phyloP scores from a whole-genome alignment of 1,140 invertebrate species.

The Lepidurus packardi region DNA sequence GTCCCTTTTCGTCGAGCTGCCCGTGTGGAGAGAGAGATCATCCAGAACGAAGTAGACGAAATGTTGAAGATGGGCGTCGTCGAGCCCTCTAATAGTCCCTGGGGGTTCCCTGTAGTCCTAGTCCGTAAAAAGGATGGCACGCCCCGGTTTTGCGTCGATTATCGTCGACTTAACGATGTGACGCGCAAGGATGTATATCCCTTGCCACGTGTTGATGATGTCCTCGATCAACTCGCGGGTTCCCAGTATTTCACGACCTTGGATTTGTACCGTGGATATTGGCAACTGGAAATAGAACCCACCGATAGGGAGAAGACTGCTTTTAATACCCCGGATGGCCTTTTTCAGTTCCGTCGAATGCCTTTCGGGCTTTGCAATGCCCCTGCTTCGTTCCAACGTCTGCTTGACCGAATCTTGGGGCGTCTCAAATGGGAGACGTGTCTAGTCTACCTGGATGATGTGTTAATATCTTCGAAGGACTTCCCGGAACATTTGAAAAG shows the following conservation, averaged over 20 bases:
- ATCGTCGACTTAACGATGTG: too few relatives aligned
- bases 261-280: slow-evolving; percentile 41
- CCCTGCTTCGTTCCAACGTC: slow-evolving; percentile 36
- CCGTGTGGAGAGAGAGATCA: slow-evolving; percentile 23
- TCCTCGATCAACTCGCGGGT: slow-evolving; percentile 40
- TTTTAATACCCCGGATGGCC: slow-evolving; percentile 44
- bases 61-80: slow-evolving; percentile 29
- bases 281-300: slow-evolving; percentile 42
- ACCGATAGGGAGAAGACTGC: slow-evolving; percentile 44
- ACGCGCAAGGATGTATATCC: too few relatives aligned
- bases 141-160: neutral
- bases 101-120: slow-evolving; percentile 32
- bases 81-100: slow-evolving; percentile 24
- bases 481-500: slow-evolving; percentile 3
- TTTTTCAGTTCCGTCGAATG: slow-evolving; percentile 41
- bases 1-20: slow-evolving; percentile 25
- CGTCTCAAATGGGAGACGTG: slow-evolving; percentile 35
- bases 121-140: neutral
- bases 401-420: slow-evolving; percentile 36
- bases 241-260: slow-evolving; percentile 40
- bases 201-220: slow-evolving; percentile 32
- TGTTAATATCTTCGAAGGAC: slow-evolving; percentile 20
- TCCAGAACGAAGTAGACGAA: slow-evolving; percentile 3
- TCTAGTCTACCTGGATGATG: slow-evolving; percentile 40
- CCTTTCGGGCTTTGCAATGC: slow-evolving; percentile 43